These are phyloP conservation scores for Calonectris borealis DNA, from an alignment of 2,113 vertebrate species.

Conservation along the genomic window DNA sequence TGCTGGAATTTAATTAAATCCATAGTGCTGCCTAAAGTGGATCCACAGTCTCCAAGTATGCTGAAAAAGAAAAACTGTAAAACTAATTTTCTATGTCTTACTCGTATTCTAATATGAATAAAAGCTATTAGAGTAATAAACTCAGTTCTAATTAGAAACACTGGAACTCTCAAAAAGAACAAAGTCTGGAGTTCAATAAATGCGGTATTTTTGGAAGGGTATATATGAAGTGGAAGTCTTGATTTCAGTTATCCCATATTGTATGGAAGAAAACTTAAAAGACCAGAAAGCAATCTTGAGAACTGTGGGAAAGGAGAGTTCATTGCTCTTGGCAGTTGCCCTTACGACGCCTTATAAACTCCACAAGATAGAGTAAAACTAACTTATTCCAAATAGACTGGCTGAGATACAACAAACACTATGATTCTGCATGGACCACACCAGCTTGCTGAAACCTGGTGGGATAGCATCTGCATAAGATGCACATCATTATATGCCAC, in stretches of 20 bases:
- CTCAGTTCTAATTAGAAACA: constrained; percentile 15
- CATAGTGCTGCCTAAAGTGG: not conserved
- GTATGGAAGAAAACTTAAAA: not conserved
- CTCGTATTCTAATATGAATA: not conserved
- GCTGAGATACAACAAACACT: not conserved
- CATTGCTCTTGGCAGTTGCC: not conserved
- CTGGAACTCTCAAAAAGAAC: not conserved
- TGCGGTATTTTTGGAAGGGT: not conserved
- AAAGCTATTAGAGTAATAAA: constrained; percentile 26
- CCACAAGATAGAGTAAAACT: not conserved
- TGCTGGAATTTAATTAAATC: constrained; percentile 12
- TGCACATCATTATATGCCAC: not conserved
- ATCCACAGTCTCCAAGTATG: not conserved
- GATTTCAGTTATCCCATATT: not conserved
- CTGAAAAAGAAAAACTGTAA: not conserved
- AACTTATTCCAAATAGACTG: not conserved
- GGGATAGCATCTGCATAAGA: not conserved
- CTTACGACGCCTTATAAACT: not conserved
- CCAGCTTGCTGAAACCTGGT: not conserved
- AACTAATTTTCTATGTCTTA: constrained; percentile 16
- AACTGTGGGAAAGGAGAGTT: not conserved
- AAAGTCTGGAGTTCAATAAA: not conserved
- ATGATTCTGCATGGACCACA: not conserved
- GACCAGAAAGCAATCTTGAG: not conserved
- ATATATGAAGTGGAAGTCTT: not conserved